Evolutionary conservation across 2,888 invertebrate species (phyloP).

Genomic region (Ganaspis brasiliensis): DNA sequence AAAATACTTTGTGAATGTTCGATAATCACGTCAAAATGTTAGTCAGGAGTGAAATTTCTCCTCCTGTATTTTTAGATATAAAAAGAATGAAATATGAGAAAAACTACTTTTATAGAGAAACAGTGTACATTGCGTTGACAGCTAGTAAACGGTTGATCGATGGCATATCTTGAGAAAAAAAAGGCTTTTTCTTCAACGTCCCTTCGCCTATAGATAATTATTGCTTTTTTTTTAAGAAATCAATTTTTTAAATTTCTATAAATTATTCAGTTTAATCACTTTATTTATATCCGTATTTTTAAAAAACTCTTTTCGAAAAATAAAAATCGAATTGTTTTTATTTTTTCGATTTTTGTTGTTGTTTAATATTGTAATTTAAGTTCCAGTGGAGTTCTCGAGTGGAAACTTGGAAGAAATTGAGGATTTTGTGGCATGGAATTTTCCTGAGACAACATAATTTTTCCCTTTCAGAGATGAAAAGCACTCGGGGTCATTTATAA

Average conservation of each 20-base stretch:
- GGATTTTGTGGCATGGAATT: neutral
- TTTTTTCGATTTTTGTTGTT: too few species aligned
- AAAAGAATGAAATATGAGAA: slow-evolving; percentile 27
- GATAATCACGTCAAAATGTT: neutral
- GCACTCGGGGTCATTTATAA: slow-evolving; percentile 18
- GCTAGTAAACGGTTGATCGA: slow-evolving; percentile 26
- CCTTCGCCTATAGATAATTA: slow-evolving; percentile 7
- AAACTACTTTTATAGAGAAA: slow-evolving; percentile 19
- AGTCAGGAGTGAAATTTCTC: neutral
- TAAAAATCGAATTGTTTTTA: too few species aligned
- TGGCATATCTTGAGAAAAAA: slow-evolving; percentile 31
- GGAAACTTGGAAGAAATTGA: neutral
- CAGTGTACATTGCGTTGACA: slow-evolving; percentile 19
- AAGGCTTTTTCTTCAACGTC: neutral
- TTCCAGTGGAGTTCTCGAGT: neutral
- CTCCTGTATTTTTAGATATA: slow-evolving; percentile 7
- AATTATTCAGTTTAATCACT: too few species aligned
- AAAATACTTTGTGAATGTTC: neutral
- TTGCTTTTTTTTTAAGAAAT: neutral
- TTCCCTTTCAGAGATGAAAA: slow-evolving; percentile 6
- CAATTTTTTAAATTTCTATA: neutral
- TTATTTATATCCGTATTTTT: too few species aligned
- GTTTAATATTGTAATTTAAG: too few species aligned
- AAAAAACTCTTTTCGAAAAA: too few species aligned
- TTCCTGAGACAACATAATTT: slow-evolving; percentile 1